Percentiles rank a stretch among this genome's conserved stretches.
Conservation (phyloP, 2,113 vertebrate genomes). For the Entosphenus tridentatus region DNA sequence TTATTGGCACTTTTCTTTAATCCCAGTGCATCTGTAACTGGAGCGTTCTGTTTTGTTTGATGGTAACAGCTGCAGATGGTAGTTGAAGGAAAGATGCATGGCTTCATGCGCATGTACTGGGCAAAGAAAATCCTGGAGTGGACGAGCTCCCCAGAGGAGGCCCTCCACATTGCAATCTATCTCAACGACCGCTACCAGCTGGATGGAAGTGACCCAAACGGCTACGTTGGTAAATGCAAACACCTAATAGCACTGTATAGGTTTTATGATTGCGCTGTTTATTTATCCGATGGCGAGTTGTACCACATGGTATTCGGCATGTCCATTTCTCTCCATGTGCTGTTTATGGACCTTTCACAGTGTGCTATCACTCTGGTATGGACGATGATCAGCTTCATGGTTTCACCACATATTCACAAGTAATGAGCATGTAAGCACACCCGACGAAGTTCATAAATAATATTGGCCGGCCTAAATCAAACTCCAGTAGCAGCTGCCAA, state of each 20-base stretch:
- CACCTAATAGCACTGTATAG: not conserved
- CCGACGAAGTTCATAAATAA: too few relatives aligned
- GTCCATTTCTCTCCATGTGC: too few relatives aligned
- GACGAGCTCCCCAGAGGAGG: slow-evolving; percentile 45
- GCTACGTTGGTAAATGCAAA: slow-evolving; percentile 31
- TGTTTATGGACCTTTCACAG: too few relatives aligned
- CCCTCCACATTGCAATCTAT: slow-evolving; percentile 40
- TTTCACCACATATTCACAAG: too few relatives aligned
- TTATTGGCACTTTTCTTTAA: not conserved
- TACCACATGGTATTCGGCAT: too few relatives aligned
- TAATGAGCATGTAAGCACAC: too few relatives aligned
- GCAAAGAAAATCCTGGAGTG: slow-evolving; percentile 79
- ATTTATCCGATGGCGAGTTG: too few relatives aligned
- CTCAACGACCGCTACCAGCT: slow-evolving; percentile 43
- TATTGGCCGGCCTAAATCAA: too few relatives aligned
- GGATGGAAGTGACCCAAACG: slow-evolving; percentile 44
- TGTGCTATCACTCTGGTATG: too few relatives aligned
- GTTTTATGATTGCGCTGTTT: too few relatives aligned
- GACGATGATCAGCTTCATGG: too few relatives aligned
- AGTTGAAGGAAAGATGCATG: slow-evolving; percentile 53
- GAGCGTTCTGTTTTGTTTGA: not conserved
- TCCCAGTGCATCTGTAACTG: not conserved
- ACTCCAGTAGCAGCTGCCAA: too few relatives aligned
- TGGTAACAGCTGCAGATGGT: slow-evolving; percentile 34
- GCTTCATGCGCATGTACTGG: slow-evolving; percentile 69